Evolutionary conservation across 2,113 vertebrate species (phyloP), one percentile per base, ranked within the genome.

Genomic region (Chaetorhynchus papuensis): DNA sequence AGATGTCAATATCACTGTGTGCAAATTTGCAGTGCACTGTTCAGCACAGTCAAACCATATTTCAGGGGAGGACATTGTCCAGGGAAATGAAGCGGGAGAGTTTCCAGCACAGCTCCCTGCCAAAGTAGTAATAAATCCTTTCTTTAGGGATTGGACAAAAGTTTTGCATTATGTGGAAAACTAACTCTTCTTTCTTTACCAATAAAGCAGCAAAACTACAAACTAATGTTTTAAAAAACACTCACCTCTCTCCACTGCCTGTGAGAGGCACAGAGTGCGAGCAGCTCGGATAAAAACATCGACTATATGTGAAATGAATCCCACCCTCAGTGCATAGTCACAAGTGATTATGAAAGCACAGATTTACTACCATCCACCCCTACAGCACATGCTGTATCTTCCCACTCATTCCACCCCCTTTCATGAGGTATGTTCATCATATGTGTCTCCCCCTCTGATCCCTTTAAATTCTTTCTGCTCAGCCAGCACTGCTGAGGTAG

Each of bases 61-160:
- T 91, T 96, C 72, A 92, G 57, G 30, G 54, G 60, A 96, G 83
- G 68, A 93, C 94, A 96, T 85, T 94, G 95, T 97, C 95, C 88
- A 91, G 94, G 92, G 85, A 95, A 90, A 75, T 33, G 64, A 93
- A 96, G 35, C 0, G n/a, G 95, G 84, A 95, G 87, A 71, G 71
- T 90, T 97, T 94, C 94, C 94, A 97, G 60, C 68, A 88, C 76
- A 83, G 74, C 18, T 87, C 81, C 28, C 47, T 72, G 69, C 94
- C 94, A 95, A 95, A 90, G 23, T 63, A 84, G 74, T 75, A 95
- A 97, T 97, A 95, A 97, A 96, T 94, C 65, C 35, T 93, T 88
- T 94, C 71, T 87, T 95, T 68, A 83, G 72, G 88, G 90, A 93
- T 70, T 87, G 76, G n/a, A 84, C 63, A 93, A 92, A 96, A 91